Percentiles rank a stretch among this genome's conserved stretches.
Evolutionary conservation across 2,797 vertebrate species (phyloP).

Genomic region (Poecile montanus): DNA sequence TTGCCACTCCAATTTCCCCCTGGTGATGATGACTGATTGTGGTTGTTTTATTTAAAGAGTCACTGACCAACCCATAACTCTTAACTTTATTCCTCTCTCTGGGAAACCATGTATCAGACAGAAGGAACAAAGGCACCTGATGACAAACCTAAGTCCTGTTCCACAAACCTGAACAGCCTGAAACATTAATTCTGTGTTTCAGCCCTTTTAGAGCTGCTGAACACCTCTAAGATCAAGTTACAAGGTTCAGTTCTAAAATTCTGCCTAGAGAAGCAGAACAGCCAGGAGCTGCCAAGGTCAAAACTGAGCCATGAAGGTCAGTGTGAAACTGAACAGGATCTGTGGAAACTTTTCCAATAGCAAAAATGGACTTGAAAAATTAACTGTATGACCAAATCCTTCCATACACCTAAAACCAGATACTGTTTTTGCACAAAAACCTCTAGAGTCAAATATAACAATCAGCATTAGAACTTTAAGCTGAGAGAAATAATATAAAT

Average conservation of each 20-base stretch:
- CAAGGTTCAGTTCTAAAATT: neutral
- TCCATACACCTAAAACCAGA: neutral
- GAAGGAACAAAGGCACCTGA: neutral
- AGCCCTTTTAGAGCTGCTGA: neutral
- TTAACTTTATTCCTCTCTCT: neutral
- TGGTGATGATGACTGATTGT: fast-evolving
- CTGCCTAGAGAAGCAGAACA: neutral
- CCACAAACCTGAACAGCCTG: neutral
- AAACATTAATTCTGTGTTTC: neutral
- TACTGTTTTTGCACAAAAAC: neutral
- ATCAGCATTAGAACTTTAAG: neutral
- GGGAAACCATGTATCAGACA: neutral
- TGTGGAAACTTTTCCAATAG: neutral
- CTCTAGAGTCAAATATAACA: neutral
- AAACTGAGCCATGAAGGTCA: neutral
- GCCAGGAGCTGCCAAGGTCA: neutral
- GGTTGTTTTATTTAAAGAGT: neutral
- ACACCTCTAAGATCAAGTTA: neutral
- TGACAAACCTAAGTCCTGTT: neutral
- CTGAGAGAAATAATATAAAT: neutral
- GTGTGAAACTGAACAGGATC: neutral
- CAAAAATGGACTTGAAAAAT: neutral
- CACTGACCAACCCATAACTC: neutral
- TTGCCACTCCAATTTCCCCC: neutral
- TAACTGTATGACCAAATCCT: neutral